phyloP scores from a whole-genome alignment of 2,888 invertebrate genomes.

The Pedicia rivosa region DNA sequence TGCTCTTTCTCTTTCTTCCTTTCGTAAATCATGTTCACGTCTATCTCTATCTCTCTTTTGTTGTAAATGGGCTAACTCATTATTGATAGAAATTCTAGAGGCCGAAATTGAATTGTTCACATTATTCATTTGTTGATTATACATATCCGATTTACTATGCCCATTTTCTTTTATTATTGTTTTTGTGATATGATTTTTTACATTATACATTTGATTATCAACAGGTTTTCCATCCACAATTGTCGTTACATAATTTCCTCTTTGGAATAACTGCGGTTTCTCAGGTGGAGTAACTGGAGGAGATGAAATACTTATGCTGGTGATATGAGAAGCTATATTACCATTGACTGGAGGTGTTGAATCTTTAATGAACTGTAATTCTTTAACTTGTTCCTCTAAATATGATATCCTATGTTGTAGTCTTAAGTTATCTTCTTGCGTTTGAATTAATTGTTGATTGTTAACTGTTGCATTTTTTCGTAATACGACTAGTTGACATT shows the following conservation, averaged over 20 bases:
- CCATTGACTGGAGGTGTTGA: not conserved
- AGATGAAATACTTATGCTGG: constrained; percentile 52
- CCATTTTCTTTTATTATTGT: constrained; percentile 28
- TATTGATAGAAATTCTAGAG: constrained; percentile 29
- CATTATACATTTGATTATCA: constrained; percentile 9
- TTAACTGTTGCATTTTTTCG: constrained; percentile 21
- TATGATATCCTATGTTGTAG: constrained; percentile 79
- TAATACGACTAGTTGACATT: constrained; percentile 27
- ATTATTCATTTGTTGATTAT: not conserved
- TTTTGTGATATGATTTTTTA: constrained; percentile 20
- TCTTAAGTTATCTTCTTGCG: constrained; percentile 62
- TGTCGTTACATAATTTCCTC: constrained; percentile 64
- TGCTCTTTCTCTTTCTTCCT: constrained; percentile 12
- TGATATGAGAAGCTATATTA: constrained; percentile 35
- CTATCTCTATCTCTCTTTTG: too few relatives aligned
- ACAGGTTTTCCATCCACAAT: constrained; percentile 39
- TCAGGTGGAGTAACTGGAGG: constrained; percentile 37
- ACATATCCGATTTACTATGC: constrained; percentile 7
- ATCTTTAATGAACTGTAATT: constrained; percentile 33
- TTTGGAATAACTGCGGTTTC: constrained; percentile 53
- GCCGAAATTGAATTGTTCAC: constrained; percentile 22
- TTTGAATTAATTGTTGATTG: constrained; percentile 27
- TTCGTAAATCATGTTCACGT: constrained; percentile 19
- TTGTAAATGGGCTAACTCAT: constrained; percentile 20
- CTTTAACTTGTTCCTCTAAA: constrained; percentile 70